Evolutionary conservation across 2,797 vertebrate species (phyloP).

Genomic region (Pangasius mekongensis): DNA sequence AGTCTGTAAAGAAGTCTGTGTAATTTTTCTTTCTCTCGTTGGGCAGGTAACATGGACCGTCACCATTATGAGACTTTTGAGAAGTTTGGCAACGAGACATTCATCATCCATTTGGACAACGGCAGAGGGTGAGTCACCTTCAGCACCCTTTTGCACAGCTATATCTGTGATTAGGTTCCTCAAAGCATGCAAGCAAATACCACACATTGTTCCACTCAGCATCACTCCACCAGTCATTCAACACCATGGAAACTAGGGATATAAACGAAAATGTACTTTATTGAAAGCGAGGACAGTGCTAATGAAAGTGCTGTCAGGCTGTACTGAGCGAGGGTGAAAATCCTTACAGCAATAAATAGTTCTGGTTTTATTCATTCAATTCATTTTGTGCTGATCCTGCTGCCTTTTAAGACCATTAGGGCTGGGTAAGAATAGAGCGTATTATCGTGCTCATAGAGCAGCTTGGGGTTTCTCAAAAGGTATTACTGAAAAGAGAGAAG

Average conservation of each 20-base stretch:
- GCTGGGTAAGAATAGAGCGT: neutral
- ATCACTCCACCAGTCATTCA: slow-evolving; percentile 15
- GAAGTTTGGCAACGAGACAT: slow-evolving; percentile 97
- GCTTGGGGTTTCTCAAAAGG: slow-evolving; percentile 9
- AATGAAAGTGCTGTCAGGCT: neutral
- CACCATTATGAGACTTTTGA: slow-evolving; percentile 99
- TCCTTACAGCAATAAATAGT: neutral
- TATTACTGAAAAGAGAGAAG: neutral
- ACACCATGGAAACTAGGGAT: slow-evolving; percentile 46
- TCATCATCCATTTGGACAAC: slow-evolving; percentile 97
- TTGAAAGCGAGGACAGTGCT: slow-evolving; percentile 2
- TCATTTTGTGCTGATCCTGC: slow-evolving; percentile 10
- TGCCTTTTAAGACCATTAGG: slow-evolving; percentile 6
- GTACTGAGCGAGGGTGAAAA: neutral
- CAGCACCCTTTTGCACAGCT: neutral
- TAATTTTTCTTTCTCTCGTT: slow-evolving; percentile 10
- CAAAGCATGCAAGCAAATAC: slow-evolving; percentile 2
- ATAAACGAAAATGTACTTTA: slow-evolving; percentile 29
- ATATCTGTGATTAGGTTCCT: neutral
- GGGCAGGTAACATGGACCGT: slow-evolving; percentile 95
- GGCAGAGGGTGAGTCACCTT: slow-evolving; percentile 87
- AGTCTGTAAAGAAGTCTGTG: neutral
- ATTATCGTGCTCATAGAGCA: slow-evolving; percentile 16
- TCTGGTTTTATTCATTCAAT: neutral
- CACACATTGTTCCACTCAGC: slow-evolving; percentile 5